phyloP scores from a whole-genome alignment of 2,888 invertebrate species.

The Rosalia funebris region DNA sequence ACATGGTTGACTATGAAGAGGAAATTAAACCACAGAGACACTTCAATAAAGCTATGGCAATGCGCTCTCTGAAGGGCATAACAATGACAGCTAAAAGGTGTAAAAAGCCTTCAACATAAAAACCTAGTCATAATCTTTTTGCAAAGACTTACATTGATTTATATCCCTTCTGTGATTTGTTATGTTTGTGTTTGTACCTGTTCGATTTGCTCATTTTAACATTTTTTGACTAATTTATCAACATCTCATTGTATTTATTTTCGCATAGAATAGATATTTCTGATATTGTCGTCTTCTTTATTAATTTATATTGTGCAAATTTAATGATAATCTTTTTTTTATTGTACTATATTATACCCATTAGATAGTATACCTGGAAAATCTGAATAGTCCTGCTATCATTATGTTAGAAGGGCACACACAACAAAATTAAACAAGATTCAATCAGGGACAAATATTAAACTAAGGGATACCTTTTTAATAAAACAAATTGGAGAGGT shows the following conservation, averaged over 20 bases:
- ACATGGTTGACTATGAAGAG: conserved; percentile 64
- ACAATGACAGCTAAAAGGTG: conserved; percentile 53
- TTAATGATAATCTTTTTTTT: too few species aligned
- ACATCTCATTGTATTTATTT: conserved; percentile 20
- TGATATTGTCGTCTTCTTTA: too few species aligned
- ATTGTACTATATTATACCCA: too few species aligned
- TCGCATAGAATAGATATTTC: too few species aligned
- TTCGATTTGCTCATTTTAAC: conserved; percentile 35
- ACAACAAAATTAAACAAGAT: too few species aligned
- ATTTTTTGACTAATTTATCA: conserved; percentile 30
- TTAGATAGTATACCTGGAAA: too few species aligned
- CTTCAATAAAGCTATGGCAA: conserved; percentile 90
- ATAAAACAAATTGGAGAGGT: too few species aligned
- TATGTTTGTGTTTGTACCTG: conserved; percentile 36
- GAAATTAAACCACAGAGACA: conserved; percentile 78
- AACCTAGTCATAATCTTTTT: conserved; percentile 4
- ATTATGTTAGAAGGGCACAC: too few species aligned
- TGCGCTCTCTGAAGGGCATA: conserved; percentile 76
- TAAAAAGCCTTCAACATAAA: conserved; percentile 52
- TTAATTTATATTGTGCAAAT: too few species aligned
- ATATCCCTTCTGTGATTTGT: conserved; percentile 26
- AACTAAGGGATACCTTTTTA: too few species aligned
- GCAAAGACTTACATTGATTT: conserved; percentile 14
- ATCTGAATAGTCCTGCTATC: too few species aligned
- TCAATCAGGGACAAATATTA: too few species aligned